Base-by-base conservation (phyloP, 2,888 invertebrate species). In the Cordilura impudica region DNA sequence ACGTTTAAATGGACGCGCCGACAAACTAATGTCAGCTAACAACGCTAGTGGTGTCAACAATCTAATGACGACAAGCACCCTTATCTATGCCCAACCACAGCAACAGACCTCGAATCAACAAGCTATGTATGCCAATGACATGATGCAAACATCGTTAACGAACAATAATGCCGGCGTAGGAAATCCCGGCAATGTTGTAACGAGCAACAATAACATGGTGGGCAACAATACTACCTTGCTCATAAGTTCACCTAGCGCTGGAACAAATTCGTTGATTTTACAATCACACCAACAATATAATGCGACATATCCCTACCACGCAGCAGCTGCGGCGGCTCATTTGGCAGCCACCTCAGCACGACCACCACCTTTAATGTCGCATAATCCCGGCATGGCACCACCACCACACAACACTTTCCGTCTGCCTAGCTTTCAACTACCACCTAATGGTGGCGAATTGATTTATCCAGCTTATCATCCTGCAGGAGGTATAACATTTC, bases 381-480 rank as follows among this genome's bases (percentile, higher is more conserved):
- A 88, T 72, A 87, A 85, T 82, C 85, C 87, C 12, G 83, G 83
- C 35, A 84, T 86, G 61, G 84, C 85, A 35, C 87, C 86, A 35
- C 82, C 83, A 29, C 87, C 85, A 45, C 84, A 84, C 53, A 85
- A 78, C 39, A 58, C 78, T 31, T 89, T 86, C 83, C 87, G 88
- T 54, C 80, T 88, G 84, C 90, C 87, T 61, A 90, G 86, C 84
- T 90, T 88, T 87, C 89, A 87, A 84, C 87, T 88, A 83, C 91
- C 91, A 81, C 91, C 91, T 78, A 92, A 92, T 82, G 92, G 91
- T 81, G 92, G 92, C 75, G 92, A 92, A 74, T 87, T 92, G 78
- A 87, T 92, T 7, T 93, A 92, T 82, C 93, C 93, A 29, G 81
- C 84, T 54, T 88, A 87, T 82, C 87, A 86, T 73, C 81, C 85